These are phyloP conservation scores for Opisthograptis luteolata DNA, from an alignment of 2,888 invertebrate species.

Conservation along the genomic window DNA sequence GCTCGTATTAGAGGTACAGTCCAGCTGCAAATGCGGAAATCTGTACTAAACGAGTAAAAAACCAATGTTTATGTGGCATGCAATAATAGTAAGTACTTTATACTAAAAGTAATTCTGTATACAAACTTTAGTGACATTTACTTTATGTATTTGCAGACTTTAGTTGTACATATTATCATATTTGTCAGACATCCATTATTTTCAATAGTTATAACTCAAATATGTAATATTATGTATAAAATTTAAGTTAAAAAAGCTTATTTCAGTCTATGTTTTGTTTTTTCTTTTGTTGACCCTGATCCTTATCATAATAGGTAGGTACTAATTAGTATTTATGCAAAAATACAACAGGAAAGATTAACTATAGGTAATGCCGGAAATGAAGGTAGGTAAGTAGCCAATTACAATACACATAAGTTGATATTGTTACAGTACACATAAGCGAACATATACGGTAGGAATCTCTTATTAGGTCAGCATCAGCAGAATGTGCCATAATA, in stretches of 20 bases:
- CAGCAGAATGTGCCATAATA: too few species aligned
- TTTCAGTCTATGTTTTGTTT: slow-evolving; percentile 66
- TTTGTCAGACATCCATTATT: slow-evolving; percentile 30
- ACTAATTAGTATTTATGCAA: too few species aligned
- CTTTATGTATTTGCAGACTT: slow-evolving; percentile 34
- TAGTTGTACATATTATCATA: slow-evolving; percentile 27
- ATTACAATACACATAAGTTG: too few species aligned
- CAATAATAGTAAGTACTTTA: slow-evolving; percentile 10
- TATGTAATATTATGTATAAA: slow-evolving; percentile 72
- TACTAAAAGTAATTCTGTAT: slow-evolving; percentile 3
- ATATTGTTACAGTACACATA: too few species aligned
- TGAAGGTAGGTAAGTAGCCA: too few species aligned
- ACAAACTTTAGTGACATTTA: slow-evolving; percentile 7
- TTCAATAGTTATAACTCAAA: slow-evolving; percentile 57
- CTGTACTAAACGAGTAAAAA: slow-evolving; percentile 24
- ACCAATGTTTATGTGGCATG: slow-evolving; percentile 10
- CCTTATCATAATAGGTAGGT: too few species aligned
- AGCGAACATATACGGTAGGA: too few species aligned
- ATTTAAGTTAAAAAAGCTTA: slow-evolving; percentile 80
- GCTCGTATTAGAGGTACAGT: too few species aligned
- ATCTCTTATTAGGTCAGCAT: too few species aligned
- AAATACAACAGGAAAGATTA: too few species aligned
- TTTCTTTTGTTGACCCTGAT: slow-evolving; percentile 49
- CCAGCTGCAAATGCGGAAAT: slow-evolving; percentile 67
- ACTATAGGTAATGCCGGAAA: too few species aligned